A percentile compares a stretch with the other conserved stretches of the same genome.
phyloP scores from a whole-genome alignment of 2,797 vertebrate genomes.

The Cynodonichthys magdalenae region DNA sequence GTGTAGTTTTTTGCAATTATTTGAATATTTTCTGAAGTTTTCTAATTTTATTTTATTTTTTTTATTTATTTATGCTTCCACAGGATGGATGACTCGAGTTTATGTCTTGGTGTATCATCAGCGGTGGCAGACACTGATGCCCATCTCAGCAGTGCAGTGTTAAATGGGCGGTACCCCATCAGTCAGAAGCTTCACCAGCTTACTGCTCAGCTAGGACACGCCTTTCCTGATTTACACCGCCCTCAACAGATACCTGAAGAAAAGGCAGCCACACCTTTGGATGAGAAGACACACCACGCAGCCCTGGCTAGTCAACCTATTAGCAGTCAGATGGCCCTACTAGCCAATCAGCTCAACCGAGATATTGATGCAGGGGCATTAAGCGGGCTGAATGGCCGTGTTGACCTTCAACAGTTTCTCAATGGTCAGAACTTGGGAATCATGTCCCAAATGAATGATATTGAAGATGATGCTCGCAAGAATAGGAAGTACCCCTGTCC shows the following conservation, averaged over 20 bases:
- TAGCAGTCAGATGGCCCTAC: conserved; percentile 95
- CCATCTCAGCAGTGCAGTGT: conserved; percentile 92
- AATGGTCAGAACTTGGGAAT: conserved; percentile 98
- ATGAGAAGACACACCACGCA: conserved; percentile 92
- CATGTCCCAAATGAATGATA: conserved; percentile 99
- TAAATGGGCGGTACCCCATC: conserved; percentile 99
- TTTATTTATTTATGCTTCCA: conserved; percentile 23
- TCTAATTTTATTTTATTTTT: conserved; percentile 3
- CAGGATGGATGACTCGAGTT: conserved; percentile 98
- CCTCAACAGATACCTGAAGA: conserved; percentile 93
- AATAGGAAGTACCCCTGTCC: conserved; percentile 98
- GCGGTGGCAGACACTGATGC: conserved; percentile 90
- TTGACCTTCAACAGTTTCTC: conserved; percentile 97
- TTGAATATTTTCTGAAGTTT: neutral
- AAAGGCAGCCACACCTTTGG: conserved; percentile 86
- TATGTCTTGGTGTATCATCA: conserved; percentile 99
- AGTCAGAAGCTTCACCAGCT: conserved; percentile 98
- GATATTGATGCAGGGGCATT: conserved; percentile 89
- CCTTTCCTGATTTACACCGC: conserved; percentile 93
- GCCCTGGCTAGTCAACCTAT: conserved; percentile 92
- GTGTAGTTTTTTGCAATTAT: neutral
- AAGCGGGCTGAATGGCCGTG: conserved; percentile 90
- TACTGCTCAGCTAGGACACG: conserved; percentile 96
- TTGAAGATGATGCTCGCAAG: conserved; percentile 96
- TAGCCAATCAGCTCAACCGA: conserved; percentile 95